Conservation (phyloP, 2,888 invertebrate species). For the Nymphalis polychloros region DNA sequence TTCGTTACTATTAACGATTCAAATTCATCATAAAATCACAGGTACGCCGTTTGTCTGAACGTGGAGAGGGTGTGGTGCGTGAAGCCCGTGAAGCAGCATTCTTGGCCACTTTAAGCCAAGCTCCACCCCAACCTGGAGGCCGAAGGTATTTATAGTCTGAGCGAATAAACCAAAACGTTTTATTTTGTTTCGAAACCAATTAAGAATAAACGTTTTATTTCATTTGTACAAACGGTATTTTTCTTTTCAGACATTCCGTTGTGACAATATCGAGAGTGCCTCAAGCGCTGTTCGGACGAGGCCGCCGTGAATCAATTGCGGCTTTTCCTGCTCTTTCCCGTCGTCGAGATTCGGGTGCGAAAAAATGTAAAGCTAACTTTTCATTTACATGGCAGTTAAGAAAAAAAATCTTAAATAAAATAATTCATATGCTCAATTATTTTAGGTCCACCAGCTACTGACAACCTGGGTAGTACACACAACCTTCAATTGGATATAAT, state of each 20-base stretch:
- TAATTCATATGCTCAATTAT: slow-evolving; percentile 17
- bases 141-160: slow-evolving; percentile 67
- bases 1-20: too few relatives aligned
- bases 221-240: slow-evolving; percentile 14
- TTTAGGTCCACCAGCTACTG: slow-evolving; percentile 87
- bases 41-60: slow-evolving; percentile 90
- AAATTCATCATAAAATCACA: slow-evolving; percentile 43
- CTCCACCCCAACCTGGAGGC: slow-evolving; percentile 88
- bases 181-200: too few relatives aligned
- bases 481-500: slow-evolving; percentile 93
- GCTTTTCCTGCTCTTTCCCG: slow-evolving; percentile 85
- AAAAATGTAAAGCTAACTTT: slow-evolving; percentile 62
- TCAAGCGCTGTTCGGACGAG: slow-evolving; percentile 87
- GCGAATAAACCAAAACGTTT: background rate
- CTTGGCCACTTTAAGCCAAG: slow-evolving; percentile 89
- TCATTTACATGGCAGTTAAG: background rate
- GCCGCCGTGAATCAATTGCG: slow-evolving; percentile 90
- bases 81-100: slow-evolving; percentile 91
- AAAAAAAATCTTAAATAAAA: background rate
- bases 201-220: background rate
- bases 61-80: slow-evolving; percentile 88
- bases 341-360: slow-evolving; percentile 69
- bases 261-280: slow-evolving; percentile 93
- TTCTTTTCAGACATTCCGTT: slow-evolving; percentile 86
- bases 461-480: slow-evolving; percentile 88